Base-by-base conservation (phyloP, 2,797 vertebrate genomes). In the Eutrigla gurnardus region DNA sequence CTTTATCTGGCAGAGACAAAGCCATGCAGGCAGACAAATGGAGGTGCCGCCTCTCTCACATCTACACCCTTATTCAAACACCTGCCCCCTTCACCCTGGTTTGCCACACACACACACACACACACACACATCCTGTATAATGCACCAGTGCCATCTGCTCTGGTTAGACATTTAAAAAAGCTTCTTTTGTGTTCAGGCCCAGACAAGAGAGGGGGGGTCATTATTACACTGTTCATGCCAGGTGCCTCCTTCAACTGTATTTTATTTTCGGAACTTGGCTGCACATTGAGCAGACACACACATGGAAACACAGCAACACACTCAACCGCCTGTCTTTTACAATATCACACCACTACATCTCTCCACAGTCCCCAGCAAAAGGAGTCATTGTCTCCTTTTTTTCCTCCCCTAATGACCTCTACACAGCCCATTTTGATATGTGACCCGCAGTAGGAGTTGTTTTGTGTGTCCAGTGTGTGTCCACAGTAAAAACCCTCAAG, bases 131-230 rank as follows among this genome's bases (percentile, higher is more conserved):
- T 74, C 73, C 60, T 54, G 60, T 72, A 87, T 79, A 88, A 85
- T 68, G 78, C 80, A 87, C 40, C 32, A 59, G 52, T 58, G 54
- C 86, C 90, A 92, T 89, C 90, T 91, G 92, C 87, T 87, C 84
- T 77, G 77, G 39, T 78, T 75, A 77, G 70, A 85, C 73, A 80
- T 81, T 70, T 64, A 65, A 80, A 85, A 84, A 82, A 63, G 36
- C 49, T 66, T 82, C 75, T 84, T 84, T 89, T 91, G 82, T 89
- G 59, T 83, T 81, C 64, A 73, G 68, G 70, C 69, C 70, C 75
- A 88, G 79, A 88, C 53, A 42, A 14, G 33, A 64, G 47, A 39
- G 32, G 65, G 59, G 33, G 14, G 69, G 62, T 59, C 65, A 78
- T 83, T 80, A 83, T 87, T 79, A 72, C 55, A 80, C 70, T 76